A percentile compares a stretch with the other conserved stretches of the same genome.
Conservation (phyloP, 64 coral and sea anemone species). For the Anthopleura sola region DNA sequence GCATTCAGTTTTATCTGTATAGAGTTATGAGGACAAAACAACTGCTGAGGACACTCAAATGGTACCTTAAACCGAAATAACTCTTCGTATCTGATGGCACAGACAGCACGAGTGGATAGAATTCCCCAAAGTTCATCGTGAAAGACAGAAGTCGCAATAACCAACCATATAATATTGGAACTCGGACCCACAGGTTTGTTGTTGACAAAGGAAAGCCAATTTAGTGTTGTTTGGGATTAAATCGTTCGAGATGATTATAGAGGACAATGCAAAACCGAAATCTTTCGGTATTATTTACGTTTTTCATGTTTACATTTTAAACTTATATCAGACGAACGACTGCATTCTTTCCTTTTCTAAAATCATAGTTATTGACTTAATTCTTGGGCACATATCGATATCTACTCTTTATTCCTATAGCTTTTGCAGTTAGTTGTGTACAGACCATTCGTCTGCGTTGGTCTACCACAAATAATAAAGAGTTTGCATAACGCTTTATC, state of each 20-base stretch:
- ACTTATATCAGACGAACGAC: background rate
- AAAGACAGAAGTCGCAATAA: background rate
- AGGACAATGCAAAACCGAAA: background rate
- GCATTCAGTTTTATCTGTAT: background rate
- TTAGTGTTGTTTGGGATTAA: background rate
- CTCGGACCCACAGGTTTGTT: background rate
- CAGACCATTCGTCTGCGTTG: too few species aligned
- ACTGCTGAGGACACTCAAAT: background rate
- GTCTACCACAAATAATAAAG: too few species aligned
- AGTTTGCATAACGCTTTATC: too few species aligned
- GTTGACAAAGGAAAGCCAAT: background rate
- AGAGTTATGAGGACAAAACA: background rate
- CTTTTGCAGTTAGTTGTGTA: too few species aligned
- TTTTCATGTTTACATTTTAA: background rate
- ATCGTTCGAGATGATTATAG: background rate
- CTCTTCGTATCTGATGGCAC: background rate
- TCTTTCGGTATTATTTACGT: background rate
- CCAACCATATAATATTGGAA: background rate
- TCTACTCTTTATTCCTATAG: too few species aligned
- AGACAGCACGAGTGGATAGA: background rate
- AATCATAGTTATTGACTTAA: too few species aligned
- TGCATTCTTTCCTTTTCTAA: background rate
- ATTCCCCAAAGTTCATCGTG: background rate
- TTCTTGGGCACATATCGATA: too few species aligned
- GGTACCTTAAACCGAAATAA: background rate